Evolutionary conservation across 2,113 vertebrate genomes (phyloP), one percentile per base, ranked within the genome.

Genomic region (Cheilinus undulatus): DNA sequence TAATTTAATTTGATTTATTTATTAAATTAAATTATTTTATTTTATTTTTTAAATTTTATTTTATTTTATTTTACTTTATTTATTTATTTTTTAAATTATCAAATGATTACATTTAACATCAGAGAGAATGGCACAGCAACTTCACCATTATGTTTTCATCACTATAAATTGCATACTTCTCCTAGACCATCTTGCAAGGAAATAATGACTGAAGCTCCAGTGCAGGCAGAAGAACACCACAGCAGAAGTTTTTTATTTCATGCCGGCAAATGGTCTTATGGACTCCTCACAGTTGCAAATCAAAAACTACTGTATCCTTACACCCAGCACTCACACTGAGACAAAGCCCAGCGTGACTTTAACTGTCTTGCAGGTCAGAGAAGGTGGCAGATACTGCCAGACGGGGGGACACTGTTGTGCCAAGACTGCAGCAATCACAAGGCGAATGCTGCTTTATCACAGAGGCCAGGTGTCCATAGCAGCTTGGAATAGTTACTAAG

Each of bases 381-480:
- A 76, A 90, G 90, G 89, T 88, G 68, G 79, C n/a, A 11, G 12
- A 38, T 45, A 67, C 78, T 67, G 76, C 74, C 49, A 63, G 71
- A 56, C 65, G 40, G 65, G 36, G n/a, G 22, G 53, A 78, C 45
- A 76, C 73, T 61, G 61, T 82, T 60, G 81, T 89, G 89, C 66
- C 63, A 81, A 73, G 60, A 80, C 82, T 49, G 46, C 52, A 58
- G 51, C 56, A 67, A 86, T 79, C 70, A 80, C 22, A 17, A 78
- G 46, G 81, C 83, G 68, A n/a, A 82, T 53, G 63, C 76, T 54
- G 60, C 66, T 75, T 70, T 76, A 71, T 86, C 76, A 88, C 78
- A 84, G 42, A 61, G 77, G 76, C 85, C 90, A 91, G 83, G 82
- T 88, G 86, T 85, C 82, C 57, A 43, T 52, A 84, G 82, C 86